Conservation (phyloP, 2,797 vertebrate species). For the Capromys pilorides region DNA sequence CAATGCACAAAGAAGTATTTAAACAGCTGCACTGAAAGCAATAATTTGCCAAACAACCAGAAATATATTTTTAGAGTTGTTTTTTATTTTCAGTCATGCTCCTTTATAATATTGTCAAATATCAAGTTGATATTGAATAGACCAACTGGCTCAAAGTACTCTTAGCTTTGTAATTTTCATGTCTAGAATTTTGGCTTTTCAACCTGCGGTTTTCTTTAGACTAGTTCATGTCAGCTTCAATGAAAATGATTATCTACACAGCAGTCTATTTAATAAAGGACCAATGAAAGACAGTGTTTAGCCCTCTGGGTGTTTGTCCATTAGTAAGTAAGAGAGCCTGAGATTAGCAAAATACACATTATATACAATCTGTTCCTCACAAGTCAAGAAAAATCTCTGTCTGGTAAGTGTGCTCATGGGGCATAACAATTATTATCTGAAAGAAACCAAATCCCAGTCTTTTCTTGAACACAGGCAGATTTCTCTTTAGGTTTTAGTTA, state of each 20-base stretch:
- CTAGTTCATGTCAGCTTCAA: conserved; percentile 58
- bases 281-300: conserved; percentile 65
- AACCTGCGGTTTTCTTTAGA: conserved; percentile 59
- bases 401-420: conserved; percentile 1
- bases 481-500: conserved; percentile 35
- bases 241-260: conserved; percentile 74
- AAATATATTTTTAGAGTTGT: conserved; percentile 70
- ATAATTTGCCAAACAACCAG: conserved; percentile 39
- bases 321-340: conserved; percentile 74
- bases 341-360: conserved; percentile 72
- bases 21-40: conserved; percentile 14
- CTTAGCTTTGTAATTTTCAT: conserved; percentile 68
- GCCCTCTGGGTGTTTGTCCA: conserved; percentile 55
- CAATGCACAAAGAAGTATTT: background rate
- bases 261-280: conserved; percentile 74
- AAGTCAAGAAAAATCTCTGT: conserved; percentile 14
- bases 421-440: background rate
- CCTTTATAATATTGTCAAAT: conserved; percentile 72
- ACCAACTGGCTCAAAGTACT: conserved; percentile 14
- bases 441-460: background rate
- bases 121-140: conserved; percentile 41
- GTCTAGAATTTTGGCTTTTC: conserved; percentile 72
- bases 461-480: background rate
- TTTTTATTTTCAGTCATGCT: conserved; percentile 75
- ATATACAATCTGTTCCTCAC: background rate